These are phyloP conservation scores for Lophotis ruficrista DNA, from an alignment of 2,113 vertebrate genomes.

Conservation along the genomic window DNA sequence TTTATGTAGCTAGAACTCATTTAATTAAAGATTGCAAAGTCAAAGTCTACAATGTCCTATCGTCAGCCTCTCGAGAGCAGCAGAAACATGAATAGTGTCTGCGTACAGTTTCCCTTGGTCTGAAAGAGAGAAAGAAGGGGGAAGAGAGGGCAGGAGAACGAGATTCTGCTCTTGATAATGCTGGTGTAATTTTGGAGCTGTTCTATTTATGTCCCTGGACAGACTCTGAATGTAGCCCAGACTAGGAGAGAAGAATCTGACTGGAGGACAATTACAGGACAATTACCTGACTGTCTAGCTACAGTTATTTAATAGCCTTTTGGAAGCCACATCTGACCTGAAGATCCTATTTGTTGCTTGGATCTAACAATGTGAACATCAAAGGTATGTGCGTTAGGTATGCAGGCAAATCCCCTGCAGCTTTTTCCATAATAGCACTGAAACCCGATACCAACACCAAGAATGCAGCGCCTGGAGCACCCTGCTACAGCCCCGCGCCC, in stretches of 20 bases:
- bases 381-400: constrained; percentile 63
- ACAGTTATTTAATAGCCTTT: constrained; percentile 53
- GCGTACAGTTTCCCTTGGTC: not conserved
- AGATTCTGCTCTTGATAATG: not conserved
- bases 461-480: constrained; percentile 62
- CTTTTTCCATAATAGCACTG: constrained; percentile 61
- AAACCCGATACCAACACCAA: constrained; percentile 65
- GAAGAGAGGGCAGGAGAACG: not conserved
- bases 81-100: not conserved
- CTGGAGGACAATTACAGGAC: not conserved
- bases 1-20: not conserved
- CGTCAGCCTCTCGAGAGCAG: not conserved
- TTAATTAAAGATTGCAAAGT: constrained; percentile 32
- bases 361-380: constrained; percentile 42
- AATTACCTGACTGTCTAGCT: constrained; percentile 57
- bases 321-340: constrained; percentile 42
- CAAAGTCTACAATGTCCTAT: not conserved
- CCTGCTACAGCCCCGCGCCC: not conserved
- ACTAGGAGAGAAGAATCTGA: not conserved
- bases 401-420: constrained; percentile 59
- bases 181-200: not conserved
- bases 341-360: constrained; percentile 47
- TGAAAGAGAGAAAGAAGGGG: not conserved
- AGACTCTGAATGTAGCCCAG: not conserved
- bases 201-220: not conserved